A percentile compares a stretch with the other conserved stretches of the same genome.
phyloP scores from a whole-genome alignment of 2,797 vertebrate genomes.

The Pipistrellus kuhlii region DNA sequence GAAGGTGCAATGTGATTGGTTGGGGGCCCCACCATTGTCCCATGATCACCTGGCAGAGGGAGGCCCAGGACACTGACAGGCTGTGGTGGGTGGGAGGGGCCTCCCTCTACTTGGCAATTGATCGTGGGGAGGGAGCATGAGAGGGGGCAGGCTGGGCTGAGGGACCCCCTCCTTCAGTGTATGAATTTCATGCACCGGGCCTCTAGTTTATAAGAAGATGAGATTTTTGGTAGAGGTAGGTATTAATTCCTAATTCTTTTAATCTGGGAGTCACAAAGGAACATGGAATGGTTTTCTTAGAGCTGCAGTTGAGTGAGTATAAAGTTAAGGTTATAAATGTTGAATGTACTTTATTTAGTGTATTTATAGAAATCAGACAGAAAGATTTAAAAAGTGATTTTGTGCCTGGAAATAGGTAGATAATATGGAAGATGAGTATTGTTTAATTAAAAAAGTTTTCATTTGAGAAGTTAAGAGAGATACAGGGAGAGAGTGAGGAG shows the following conservation, averaged over 20 bases:
- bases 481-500: not conserved
- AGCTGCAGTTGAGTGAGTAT: not conserved
- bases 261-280: not conserved
- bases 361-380: conserved; percentile 32
- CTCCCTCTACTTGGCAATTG: too few relatives aligned
- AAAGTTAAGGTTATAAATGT: conserved; percentile 53
- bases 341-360: conserved; percentile 53
- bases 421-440: conserved; percentile 52
- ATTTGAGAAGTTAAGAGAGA: not conserved
- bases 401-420: conserved; percentile 50
- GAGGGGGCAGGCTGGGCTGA: too few relatives aligned
- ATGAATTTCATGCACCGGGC: too few relatives aligned
- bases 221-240: conserved; percentile 53
- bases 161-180: too few relatives aligned
- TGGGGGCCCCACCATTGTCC: too few relatives aligned
- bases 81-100: too few relatives aligned
- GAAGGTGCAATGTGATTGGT: too few relatives aligned
- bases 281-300: conserved; percentile 42
- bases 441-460: conserved; percentile 43
- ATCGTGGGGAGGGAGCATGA: rapidly evolving
- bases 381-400: conserved; percentile 48
- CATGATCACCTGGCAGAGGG: too few relatives aligned
- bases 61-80: too few relatives aligned
- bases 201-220: not conserved
- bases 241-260: not conserved